Evolutionary conservation across 1,140 invertebrate species (phyloP), one percentile per base, ranked within the genome.

Genomic region (Thaumatotibia leucotreta): DNA sequence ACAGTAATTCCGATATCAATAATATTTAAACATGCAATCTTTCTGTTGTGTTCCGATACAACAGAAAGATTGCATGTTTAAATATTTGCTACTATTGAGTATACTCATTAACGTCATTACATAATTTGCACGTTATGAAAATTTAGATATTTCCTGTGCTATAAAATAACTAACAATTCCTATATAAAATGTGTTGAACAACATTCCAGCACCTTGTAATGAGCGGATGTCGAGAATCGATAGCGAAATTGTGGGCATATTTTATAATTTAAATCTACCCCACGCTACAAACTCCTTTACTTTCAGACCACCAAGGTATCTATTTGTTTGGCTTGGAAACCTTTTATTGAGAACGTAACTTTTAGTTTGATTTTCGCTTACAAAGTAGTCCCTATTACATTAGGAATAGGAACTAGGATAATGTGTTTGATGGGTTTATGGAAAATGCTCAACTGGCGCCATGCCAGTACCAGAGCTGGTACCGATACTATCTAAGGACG

Each of bases 151-250:
- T 75, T 75, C 72, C 67, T 67, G 64, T 39, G 27, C 49, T 65
- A 66, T 77, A 75, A 69, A 68, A 68, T 70, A 61, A 64, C 70
- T 67, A 74, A 49, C 72, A 77, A 76, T 81, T 77, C 70, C 76
- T 81, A 80, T 75, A 76, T 76, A 77, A 80, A 79, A 82, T 82
- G 78, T 82, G 74, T 77, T 74, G 73, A 76, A 82, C 83, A 84
- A 80, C 84, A 89, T 89, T 89, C 85, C 82, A 80, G 69, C 77
- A 83, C 76, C 83, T 85, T 88, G 86, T 87, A 87, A 86, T 86
- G 83, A 87, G 80, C 82, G 82, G 85, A 85, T 82, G 82, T 86
- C 79, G 79, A 77, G 82, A 78, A 87, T 84, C 81, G 81, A 86
- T 86, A 83, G 80, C 77, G 77, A 84, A 87, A 86, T 83, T 84